These are phyloP conservation scores for Myiotriccus ornatus DNA, from an alignment of 2,797 vertebrate species.

Conservation along the genomic window DNA sequence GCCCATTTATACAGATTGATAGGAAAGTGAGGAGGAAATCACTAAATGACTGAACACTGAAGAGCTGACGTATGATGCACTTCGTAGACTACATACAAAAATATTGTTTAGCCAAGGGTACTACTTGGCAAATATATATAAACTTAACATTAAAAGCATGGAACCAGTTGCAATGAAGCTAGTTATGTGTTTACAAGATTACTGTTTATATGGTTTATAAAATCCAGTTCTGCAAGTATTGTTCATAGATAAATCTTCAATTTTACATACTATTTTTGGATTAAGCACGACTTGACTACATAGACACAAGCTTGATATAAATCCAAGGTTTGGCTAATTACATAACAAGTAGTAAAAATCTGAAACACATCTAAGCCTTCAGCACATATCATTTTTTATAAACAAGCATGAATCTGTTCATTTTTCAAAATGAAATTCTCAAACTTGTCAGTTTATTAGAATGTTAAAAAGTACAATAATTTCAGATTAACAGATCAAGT, in stretches of 20 bases:
- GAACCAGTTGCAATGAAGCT: neutral
- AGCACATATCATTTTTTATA: neutral
- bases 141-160: neutral
- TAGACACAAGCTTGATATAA: neutral
- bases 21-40: neutral
- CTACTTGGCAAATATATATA: neutral
- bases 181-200: neutral
- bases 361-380: neutral
- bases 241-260: neutral
- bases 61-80: neutral
- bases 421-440: neutral
- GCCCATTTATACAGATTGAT: neutral
- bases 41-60: neutral
- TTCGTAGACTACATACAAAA: neutral
- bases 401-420: neutral
- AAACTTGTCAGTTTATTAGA: neutral
- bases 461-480: neutral
- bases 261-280: neutral
- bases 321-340: neutral
- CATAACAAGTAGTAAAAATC: neutral
- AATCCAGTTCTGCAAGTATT: neutral
- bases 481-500: neutral
- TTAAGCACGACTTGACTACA: neutral
- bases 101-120: neutral
- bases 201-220: neutral